Evolutionary conservation across 2,888 invertebrate species (phyloP).

Genomic region (Panorpa germanica): DNA sequence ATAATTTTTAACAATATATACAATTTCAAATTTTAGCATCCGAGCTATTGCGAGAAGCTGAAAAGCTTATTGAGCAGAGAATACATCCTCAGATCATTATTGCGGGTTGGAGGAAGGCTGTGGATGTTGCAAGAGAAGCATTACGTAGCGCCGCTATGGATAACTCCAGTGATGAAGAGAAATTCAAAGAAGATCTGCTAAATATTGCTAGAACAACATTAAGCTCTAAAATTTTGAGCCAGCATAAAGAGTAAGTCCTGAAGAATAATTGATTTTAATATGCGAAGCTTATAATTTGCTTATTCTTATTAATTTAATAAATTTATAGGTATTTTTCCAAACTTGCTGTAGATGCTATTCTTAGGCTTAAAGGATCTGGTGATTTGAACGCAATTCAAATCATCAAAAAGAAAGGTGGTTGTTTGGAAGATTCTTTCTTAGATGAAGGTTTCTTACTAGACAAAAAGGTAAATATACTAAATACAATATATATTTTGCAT

Average conservation of each 20-base stretch:
- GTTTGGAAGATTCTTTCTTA: constrained; percentile 85
- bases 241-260: constrained; percentile 69
- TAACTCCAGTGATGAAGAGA: constrained; percentile 57
- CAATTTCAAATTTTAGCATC: constrained; percentile 68
- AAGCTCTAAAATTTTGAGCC: constrained; percentile 93
- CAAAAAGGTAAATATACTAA: constrained; percentile 47
- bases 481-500: neutral
- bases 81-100: constrained; percentile 98
- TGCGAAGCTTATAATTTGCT: neutral
- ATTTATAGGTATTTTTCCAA: constrained; percentile 61
- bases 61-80: constrained; percentile 80
- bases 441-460: constrained; percentile 91
- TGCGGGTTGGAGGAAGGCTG: constrained; percentile 83
- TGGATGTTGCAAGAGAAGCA: constrained; percentile 66
- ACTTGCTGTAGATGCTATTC: constrained; percentile 86
- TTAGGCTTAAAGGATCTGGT: constrained; percentile 88
- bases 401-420: constrained; percentile 90
- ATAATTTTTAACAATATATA: constrained; percentile 6
- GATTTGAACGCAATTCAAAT: constrained; percentile 93
- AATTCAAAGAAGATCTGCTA: constrained; percentile 72
- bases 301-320: constrained; percentile 3
- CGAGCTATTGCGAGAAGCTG: constrained; percentile 88
- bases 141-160: constrained; percentile 62
- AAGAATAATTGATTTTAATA: neutral
- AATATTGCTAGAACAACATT: constrained; percentile 96